phyloP scores from a whole-genome alignment of 1,140 invertebrate species.

The Drosophila kepulauana region DNA sequence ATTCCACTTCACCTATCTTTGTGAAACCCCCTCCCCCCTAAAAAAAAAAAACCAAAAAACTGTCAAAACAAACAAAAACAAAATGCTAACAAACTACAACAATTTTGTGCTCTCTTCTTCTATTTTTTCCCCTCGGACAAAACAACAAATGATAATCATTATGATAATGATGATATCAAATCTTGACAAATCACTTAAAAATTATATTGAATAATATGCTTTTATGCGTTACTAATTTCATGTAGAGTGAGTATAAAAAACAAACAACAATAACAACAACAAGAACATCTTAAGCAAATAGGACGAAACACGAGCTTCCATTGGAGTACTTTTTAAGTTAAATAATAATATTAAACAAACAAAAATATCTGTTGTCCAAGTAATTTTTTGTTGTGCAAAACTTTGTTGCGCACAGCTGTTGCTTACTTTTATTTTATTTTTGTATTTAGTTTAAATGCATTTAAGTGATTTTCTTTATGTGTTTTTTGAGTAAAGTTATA shows the following conservation, averaged over 20 bases:
- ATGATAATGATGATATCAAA: slow-evolving; percentile 52
- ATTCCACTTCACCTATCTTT: slow-evolving; percentile 58
- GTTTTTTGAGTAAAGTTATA: slow-evolving; percentile 4
- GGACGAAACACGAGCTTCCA: slow-evolving; percentile 21
- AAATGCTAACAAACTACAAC: slow-evolving; percentile 69
- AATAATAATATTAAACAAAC: slow-evolving; percentile 4
- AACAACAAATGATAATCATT: slow-evolving; percentile 28
- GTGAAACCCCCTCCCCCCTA: slow-evolving; percentile 29
- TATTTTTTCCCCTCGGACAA: slow-evolving; percentile 36
- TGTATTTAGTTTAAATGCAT: slow-evolving; percentile 3
- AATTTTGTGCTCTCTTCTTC: slow-evolving; percentile 63
- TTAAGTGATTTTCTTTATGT: not conserved
- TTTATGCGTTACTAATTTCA: slow-evolving; percentile 48
- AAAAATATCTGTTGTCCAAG: slow-evolving; percentile 6
- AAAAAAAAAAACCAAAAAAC: slow-evolving; percentile 17
- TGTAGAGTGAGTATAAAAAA: slow-evolving; percentile 72
- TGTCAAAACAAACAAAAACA: slow-evolving; percentile 47
- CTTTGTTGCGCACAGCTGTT: slow-evolving; percentile 30
- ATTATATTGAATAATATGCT: slow-evolving; percentile 40
- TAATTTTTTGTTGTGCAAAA: slow-evolving; percentile 35
- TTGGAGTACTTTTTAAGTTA: slow-evolving; percentile 25
- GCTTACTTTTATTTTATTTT: slow-evolving; percentile 6
- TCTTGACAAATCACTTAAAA: slow-evolving; percentile 58
- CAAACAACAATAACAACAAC: slow-evolving; percentile 10
- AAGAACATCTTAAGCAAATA: slow-evolving; percentile 12